Base-by-base conservation (phyloP, 2,797 vertebrate species). In the Nannoperca australis region DNA sequence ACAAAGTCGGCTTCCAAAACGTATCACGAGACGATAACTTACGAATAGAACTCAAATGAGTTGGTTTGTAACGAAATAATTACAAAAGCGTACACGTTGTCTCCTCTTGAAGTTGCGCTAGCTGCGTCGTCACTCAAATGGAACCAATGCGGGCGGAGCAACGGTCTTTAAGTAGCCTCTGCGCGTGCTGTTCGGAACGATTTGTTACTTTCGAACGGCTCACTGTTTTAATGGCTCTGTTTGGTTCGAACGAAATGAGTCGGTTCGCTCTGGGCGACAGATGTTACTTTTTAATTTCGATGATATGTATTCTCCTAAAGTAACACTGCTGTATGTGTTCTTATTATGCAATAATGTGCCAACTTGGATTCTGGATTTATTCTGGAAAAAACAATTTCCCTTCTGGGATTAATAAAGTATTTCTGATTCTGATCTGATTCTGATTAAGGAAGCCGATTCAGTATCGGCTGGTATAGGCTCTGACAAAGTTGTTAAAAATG, bases 101-200 rank as follows among this genome's bases (percentile, higher is more conserved):
- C 0, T 60, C 4, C 0, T 4, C 0, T 20, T 1, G 15, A 0
- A 2, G 47, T 2, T 8, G 0, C 5, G 0, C 9, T 3, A 7
- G 36, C 11, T 0, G 50, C 4, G 71, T 81, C 40, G 76, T 85
- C 59, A 13, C 40, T 3, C 1, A 0, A 80, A 7, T 76, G 72
- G 22, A 12, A 0, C 1, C 0, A 5, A 3, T 1, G 1, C 1
- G 0, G 44, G 27, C 0, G 10, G 56, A 1, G 45, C 50, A 1
- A 17, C 22, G 0, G 7, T 0, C 6, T 66, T 61, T 27, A 34
- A 34, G 34, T 34, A 34, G 34, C 34, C 34, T 34, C 34, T 34
- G 34, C 6, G 82, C 61, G 79, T 79, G 82, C 0, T 10, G 11
- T 12, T 13, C 1, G 0, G 3, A 6, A 38, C 1, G 58, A 49